These are phyloP conservation scores for Columbina picui DNA, from an alignment of 2,113 vertebrate genomes.

Conservation along the genomic window DNA sequence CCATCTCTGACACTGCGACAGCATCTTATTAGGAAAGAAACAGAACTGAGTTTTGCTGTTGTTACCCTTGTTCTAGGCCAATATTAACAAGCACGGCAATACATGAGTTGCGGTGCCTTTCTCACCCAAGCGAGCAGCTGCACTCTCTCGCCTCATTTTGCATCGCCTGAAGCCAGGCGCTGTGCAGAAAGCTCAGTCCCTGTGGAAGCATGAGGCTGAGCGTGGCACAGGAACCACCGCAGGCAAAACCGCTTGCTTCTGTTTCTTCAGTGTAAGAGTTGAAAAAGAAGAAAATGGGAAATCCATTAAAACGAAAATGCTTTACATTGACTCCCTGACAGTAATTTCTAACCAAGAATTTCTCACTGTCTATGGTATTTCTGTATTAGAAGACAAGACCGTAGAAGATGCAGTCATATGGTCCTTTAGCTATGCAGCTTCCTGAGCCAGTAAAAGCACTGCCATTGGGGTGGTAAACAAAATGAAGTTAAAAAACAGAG, in stretches of 20 bases:
- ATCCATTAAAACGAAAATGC: not conserved
- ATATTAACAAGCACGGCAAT: not conserved
- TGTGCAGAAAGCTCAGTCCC: not conserved
- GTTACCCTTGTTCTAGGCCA: not conserved
- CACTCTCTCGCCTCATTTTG: not conserved
- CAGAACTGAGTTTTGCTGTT: not conserved
- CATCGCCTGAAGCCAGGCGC: not conserved
- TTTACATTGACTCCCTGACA: not conserved
- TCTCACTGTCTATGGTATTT: not conserved
- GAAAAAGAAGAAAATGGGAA: not conserved
- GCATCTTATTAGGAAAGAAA: not conserved
- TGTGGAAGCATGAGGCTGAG: not conserved
- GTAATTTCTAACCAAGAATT: not conserved
- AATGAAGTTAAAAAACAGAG: not conserved
- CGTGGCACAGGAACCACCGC: not conserved
- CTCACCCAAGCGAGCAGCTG: not conserved
- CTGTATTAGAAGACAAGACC: not conserved
- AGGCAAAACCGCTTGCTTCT: not conserved
- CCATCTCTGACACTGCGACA: not conserved
- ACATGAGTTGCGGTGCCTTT: not conserved
- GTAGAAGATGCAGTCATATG: not conserved
- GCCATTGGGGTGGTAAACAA: not conserved
- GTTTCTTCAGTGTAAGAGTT: not conserved
- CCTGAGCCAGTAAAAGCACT: not conserved
- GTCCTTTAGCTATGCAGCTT: not conserved